phyloP scores from a whole-genome alignment of 2,113 vertebrate species.

The Egretta garzetta region DNA sequence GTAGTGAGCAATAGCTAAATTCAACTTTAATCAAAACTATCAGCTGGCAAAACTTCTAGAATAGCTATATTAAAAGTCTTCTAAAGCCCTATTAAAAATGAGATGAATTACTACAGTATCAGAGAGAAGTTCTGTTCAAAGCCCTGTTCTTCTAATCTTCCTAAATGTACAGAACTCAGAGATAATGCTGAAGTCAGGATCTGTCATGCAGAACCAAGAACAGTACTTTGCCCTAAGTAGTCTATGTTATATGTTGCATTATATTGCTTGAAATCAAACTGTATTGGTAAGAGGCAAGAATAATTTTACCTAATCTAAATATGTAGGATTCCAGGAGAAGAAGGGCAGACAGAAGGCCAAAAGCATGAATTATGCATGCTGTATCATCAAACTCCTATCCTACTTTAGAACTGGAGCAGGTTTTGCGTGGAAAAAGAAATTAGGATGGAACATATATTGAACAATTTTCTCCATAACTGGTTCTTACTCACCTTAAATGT shows the following conservation, averaged over 20 bases:
- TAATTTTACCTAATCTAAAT: conserved; percentile 89
- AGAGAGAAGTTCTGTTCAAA: background rate
- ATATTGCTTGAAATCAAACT: conserved; percentile 51
- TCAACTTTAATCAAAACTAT: background rate
- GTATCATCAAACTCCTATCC: conserved; percentile 83
- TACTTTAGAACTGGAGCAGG: conserved; percentile 74
- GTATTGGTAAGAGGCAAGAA: conserved; percentile 75
- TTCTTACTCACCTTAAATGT: conserved; percentile 91
- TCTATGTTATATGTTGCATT: background rate
- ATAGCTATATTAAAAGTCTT: background rate
- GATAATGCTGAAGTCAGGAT: background rate
- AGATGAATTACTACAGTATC: background rate
- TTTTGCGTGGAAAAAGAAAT: conserved; percentile 85
- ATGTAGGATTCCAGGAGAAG: conserved; percentile 83
- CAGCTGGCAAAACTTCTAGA: background rate
- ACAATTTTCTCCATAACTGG: conserved; percentile 91
- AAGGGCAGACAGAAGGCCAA: conserved; percentile 74
- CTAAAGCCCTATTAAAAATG: background rate
- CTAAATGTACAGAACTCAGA: background rate
- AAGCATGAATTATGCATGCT: conserved; percentile 93
- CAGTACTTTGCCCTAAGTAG: background rate
- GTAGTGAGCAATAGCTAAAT: background rate
- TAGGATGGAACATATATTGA: conserved; percentile 88
- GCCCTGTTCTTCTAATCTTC: background rate
- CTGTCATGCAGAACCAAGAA: background rate